Percentiles rank a stretch among this genome's conserved stretches.
phyloP scores from a whole-genome alignment of 2,888 invertebrate genomes.

The Melanophora roralis region DNA sequence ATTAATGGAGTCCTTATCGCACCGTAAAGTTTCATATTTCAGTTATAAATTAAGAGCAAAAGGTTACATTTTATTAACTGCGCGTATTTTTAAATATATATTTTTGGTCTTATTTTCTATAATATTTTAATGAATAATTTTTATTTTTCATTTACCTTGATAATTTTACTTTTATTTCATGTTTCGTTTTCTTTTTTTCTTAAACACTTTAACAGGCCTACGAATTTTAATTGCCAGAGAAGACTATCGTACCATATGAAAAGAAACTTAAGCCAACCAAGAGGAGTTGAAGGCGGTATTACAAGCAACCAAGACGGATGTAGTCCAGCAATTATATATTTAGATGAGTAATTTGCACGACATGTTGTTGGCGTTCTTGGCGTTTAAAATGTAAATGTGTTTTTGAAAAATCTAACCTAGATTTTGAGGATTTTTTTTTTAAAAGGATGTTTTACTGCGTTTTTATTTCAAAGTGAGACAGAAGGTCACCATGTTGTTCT shows the following conservation, averaged over 20 bases:
- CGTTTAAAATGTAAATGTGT: not conserved
- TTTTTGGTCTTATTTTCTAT: not conserved
- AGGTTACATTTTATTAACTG: slow-evolving; percentile 24
- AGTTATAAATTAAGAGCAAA: not conserved
- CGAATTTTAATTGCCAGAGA: slow-evolving; percentile 72
- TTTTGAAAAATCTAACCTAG: no score
- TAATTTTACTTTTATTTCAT: not conserved
- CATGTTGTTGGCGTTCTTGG: slow-evolving; percentile 17
- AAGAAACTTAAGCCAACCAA: slow-evolving; percentile 16
- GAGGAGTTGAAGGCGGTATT: not conserved
- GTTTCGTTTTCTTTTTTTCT: slow-evolving; percentile 32
- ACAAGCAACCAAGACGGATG: slow-evolving; percentile 2
- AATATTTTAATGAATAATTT: not conserved
- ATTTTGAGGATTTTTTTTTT: no score
- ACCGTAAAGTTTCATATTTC: not conserved
- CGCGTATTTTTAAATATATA: slow-evolving; percentile 4
- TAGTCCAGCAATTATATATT: slow-evolving; percentile 49
- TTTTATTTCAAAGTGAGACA: no score
- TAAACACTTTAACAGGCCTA: slow-evolving; percentile 68
- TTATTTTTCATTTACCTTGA: slow-evolving; percentile 15
- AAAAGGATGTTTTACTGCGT: no score
- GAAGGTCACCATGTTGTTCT: slow-evolving; percentile 9
- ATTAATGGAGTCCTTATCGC: slow-evolving; percentile 13
- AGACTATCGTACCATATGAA: slow-evolving; percentile 37
- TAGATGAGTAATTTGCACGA: slow-evolving; percentile 56